A percentile compares a stretch with the other conserved stretches of the same genome.
Conservation (phyloP, 2,113 vertebrate species). For the Struthidea cinerea region DNA sequence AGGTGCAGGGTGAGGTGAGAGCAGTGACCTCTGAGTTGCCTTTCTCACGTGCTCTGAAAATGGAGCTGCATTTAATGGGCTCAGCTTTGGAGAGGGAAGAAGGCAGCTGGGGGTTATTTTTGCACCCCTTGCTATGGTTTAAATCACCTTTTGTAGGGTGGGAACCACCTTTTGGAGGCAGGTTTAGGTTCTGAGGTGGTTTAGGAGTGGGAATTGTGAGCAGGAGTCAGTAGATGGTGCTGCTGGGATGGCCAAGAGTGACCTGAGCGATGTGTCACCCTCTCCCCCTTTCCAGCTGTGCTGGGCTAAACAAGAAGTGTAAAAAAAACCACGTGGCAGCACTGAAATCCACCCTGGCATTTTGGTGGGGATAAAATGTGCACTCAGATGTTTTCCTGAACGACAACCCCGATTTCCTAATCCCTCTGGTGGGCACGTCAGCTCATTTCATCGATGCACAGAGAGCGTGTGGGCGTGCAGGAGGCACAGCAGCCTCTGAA, state of each 20-base stretch:
- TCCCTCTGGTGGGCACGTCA: not conserved
- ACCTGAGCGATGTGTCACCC: not conserved
- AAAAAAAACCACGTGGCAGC: accelerated
- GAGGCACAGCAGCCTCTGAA: not conserved
- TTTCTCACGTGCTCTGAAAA: not conserved
- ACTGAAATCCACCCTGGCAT: accelerated
- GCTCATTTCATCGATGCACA: not conserved
- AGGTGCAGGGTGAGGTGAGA: not conserved
- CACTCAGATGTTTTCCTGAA: not conserved
- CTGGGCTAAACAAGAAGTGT: not conserved
- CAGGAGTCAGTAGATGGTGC: slow-evolving; percentile 34
- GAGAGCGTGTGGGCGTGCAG: not conserved
- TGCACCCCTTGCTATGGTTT: not conserved
- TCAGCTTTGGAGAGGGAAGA: not conserved
- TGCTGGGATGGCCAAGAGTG: not conserved
- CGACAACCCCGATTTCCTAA: not conserved
- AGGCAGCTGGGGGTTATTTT: not conserved
- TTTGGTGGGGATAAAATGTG: not conserved
- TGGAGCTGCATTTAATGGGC: not conserved
- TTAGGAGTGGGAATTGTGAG: not conserved
- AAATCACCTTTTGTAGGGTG: not conserved
- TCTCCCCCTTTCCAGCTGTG: not conserved
- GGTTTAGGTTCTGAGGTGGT: accelerated
- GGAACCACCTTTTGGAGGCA: not conserved
- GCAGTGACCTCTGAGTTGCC: not conserved